Evolutionary conservation across 2,888 invertebrate genomes (phyloP).

Genomic region (Pachycephus smyrnensis): DNA sequence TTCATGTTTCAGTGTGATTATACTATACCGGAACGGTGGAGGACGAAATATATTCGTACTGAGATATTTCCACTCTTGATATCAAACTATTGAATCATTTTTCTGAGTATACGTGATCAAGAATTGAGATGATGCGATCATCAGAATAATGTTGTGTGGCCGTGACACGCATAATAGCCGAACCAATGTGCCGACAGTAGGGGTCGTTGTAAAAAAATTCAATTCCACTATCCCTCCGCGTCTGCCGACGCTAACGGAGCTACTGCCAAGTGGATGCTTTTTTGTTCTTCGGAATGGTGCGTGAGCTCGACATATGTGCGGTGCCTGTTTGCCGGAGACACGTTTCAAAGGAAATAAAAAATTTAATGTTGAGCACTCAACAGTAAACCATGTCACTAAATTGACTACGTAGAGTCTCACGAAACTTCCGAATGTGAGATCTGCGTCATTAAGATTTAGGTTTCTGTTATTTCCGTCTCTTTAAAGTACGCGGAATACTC

Average conservation of each 20-base stretch:
- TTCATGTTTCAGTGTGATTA: background rate
- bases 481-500: background rate
- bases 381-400: background rate
- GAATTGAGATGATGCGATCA: background rate
- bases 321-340: background rate
- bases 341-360: background rate
- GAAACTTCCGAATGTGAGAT: background rate
- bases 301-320: background rate
- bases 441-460: background rate
- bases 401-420: background rate
- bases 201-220: conserved; percentile 41
- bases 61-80: background rate
- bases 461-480: background rate
- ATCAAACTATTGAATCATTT: background rate
- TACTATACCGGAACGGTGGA: background rate
- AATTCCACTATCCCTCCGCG: background rate
- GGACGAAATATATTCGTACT: background rate
- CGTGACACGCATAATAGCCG: conserved; percentile 39
- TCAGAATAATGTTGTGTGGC: conserved; percentile 28
- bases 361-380: background rate
- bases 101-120: background rate
- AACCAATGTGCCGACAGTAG: conserved; percentile 29
- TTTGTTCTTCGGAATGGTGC: background rate
- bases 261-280: conserved; percentile 2
- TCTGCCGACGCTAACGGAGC: conserved; percentile 1